Conservation (phyloP, 1,140 invertebrate species). For the Penaeus japonicus region DNA sequence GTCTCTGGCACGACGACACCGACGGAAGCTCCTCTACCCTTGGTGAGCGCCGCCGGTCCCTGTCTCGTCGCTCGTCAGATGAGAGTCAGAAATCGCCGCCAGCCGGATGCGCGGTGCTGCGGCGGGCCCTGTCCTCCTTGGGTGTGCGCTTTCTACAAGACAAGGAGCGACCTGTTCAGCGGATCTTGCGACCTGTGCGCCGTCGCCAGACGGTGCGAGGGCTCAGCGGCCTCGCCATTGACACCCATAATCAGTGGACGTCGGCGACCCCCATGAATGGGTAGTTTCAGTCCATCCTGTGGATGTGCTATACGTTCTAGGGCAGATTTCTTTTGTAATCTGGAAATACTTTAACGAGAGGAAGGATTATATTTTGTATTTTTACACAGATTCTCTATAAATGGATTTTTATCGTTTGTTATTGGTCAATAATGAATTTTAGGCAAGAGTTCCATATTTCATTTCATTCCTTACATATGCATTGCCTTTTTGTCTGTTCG, state of each 20-base stretch:
- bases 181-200: conserved; percentile 22
- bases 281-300: neutral
- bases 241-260: conserved; percentile 28
- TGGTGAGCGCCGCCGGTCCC: neutral
- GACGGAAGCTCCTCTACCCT: neutral
- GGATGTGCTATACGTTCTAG: no score
- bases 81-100: neutral
- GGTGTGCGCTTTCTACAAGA: conserved; percentile 9
- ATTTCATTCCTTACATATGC: no score
- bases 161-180: conserved; percentile 24
- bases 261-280: conserved; percentile 4
- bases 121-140: conserved; percentile 34
- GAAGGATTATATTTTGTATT: no score
- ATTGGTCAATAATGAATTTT: no score
- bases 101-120: neutral
- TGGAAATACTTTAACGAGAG: no score
- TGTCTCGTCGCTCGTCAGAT: neutral
- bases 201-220: conserved; percentile 39
- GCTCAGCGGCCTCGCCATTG: conserved; percentile 37
- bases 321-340: no score
- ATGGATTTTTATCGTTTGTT: no score
- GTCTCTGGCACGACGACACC: neutral
- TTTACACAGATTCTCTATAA: no score
- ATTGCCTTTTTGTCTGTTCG: no score
- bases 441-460: no score